phyloP scores from a whole-genome alignment of 1,140 invertebrate genomes.

The Rhizoglyphus robini region DNA sequence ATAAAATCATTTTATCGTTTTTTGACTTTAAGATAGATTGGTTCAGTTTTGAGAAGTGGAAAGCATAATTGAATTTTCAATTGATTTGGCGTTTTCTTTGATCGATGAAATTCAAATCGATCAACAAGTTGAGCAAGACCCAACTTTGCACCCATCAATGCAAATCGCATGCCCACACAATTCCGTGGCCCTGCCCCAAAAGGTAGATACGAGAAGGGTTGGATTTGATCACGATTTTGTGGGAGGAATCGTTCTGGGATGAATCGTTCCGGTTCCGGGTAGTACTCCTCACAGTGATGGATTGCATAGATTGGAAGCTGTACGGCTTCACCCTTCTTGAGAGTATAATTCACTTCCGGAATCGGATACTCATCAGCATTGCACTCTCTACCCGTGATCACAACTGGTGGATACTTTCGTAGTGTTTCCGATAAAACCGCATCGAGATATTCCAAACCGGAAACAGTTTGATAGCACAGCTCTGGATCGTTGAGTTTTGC shows the following conservation, averaged over 20 bases:
- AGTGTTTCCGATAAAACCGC: constrained; percentile 44
- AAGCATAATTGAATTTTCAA: background rate
- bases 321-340: constrained; percentile 40
- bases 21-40: background rate
- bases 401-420: constrained; percentile 46
- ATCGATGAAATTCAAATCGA: background rate
- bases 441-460: constrained; percentile 21
- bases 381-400: constrained; percentile 38
- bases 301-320: constrained; percentile 47
- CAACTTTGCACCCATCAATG: constrained; percentile 44
- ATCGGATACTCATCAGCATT: constrained; percentile 43
- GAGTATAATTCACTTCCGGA: constrained; percentile 32
- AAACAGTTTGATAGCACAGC: constrained; percentile 17
- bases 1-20: no score
- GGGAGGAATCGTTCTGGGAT: constrained; percentile 22
- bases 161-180: constrained; percentile 48
- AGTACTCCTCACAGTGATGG: constrained; percentile 37
- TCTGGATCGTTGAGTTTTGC: background rate
- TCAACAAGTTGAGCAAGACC: constrained; percentile 4
- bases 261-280: constrained; percentile 28
- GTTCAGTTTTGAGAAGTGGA: background rate
- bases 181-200: constrained; percentile 59
- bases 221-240: constrained; percentile 30
- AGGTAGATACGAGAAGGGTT: constrained; percentile 50
- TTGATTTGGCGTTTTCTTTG: background rate